phyloP scores from a whole-genome alignment of 2,888 invertebrate species.

The Heteromyza rotundicornis region DNA sequence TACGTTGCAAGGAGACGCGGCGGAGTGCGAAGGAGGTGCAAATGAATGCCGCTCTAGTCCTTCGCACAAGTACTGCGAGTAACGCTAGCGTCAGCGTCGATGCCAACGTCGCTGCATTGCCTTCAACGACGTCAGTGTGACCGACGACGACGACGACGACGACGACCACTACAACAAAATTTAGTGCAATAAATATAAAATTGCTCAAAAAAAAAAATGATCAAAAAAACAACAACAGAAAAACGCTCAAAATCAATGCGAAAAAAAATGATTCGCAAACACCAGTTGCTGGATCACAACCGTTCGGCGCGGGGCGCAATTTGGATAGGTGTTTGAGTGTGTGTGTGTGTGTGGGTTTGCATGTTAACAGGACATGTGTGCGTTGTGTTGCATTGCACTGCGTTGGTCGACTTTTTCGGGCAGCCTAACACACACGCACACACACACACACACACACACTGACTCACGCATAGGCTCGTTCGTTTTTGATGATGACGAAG shows the following conservation, averaged over 20 bases:
- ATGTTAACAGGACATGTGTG: too few species aligned
- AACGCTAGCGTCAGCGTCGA: slow-evolving; percentile 19
- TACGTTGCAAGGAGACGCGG: too few species aligned
- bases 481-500: neutral
- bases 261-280: slow-evolving; percentile 46
- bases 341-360: slow-evolving; percentile 22
- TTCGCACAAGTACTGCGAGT: slow-evolving; percentile 16
- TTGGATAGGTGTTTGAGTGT: neutral
- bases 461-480: neutral
- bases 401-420: slow-evolving; percentile 31
- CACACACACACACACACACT: neutral
- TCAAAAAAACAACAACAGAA: slow-evolving; percentile 26
- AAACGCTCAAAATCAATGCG: slow-evolving; percentile 35
- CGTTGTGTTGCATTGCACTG: slow-evolving; percentile 20
- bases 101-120: slow-evolving; percentile 17
- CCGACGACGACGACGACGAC: slow-evolving; percentile 7
- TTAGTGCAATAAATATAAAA: slow-evolving; percentile 35
- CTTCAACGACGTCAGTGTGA: too few species aligned
- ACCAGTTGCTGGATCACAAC: slow-evolving; percentile 44
- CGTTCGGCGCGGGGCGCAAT: slow-evolving; percentile 13
- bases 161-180: slow-evolving; percentile 31
- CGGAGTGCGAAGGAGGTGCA: neutral
- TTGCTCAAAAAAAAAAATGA: slow-evolving; percentile 25
- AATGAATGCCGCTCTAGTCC: slow-evolving; percentile 10
- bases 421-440: slow-evolving; percentile 30